Conservation (phyloP, 2,113 vertebrate genomes). For the Ranitomeya variabilis region DNA sequence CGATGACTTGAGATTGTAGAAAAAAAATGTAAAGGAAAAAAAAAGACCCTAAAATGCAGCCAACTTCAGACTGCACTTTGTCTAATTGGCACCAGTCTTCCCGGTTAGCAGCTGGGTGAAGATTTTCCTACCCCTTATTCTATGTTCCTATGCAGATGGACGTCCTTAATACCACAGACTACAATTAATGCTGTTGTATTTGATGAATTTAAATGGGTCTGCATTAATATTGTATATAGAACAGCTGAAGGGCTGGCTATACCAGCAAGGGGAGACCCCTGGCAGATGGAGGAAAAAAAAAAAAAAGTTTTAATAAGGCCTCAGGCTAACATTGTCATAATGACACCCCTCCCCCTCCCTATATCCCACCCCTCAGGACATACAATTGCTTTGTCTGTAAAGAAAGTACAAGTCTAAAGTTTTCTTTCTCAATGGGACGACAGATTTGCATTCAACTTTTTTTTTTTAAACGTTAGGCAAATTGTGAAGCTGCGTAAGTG, state of each 20-base stretch:
- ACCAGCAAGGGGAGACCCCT: slow-evolving; percentile 79
- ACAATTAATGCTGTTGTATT: slow-evolving; percentile 81
- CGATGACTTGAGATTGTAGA: slow-evolving; percentile 3
- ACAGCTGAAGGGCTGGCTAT: slow-evolving; percentile 87
- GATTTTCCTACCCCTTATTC: slow-evolving; percentile 72
- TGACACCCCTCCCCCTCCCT: slow-evolving; percentile 65
- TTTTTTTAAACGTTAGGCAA: slow-evolving; percentile 33
- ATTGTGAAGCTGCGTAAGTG: not conserved
- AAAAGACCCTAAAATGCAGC: slow-evolving; percentile 22
- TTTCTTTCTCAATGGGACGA: slow-evolving; percentile 43
- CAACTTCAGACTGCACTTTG: slow-evolving; percentile 55
- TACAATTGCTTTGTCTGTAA: slow-evolving; percentile 78
- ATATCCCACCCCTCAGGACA: slow-evolving; percentile 65
- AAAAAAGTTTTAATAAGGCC: slow-evolving; percentile 80
- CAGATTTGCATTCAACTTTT: slow-evolving; percentile 49
- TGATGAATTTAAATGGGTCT: slow-evolving; percentile 76
- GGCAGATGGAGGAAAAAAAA: slow-evolving; percentile 94
- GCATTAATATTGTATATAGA: slow-evolving; percentile 97
- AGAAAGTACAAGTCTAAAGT: slow-evolving; percentile 61
- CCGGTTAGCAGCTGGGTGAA: slow-evolving; percentile 79
- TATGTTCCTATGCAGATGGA: slow-evolving; percentile 87
- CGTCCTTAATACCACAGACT: slow-evolving; percentile 77
- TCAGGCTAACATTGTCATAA: slow-evolving; percentile 77
- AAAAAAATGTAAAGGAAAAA: not conserved
- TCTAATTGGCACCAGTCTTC: slow-evolving; percentile 82